A percentile compares a stretch with the other conserved stretches of the same genome.
These are phyloP conservation scores for Cephus cinctus DNA, from an alignment of 1,140 invertebrate genomes.

Conservation along the genomic window DNA sequence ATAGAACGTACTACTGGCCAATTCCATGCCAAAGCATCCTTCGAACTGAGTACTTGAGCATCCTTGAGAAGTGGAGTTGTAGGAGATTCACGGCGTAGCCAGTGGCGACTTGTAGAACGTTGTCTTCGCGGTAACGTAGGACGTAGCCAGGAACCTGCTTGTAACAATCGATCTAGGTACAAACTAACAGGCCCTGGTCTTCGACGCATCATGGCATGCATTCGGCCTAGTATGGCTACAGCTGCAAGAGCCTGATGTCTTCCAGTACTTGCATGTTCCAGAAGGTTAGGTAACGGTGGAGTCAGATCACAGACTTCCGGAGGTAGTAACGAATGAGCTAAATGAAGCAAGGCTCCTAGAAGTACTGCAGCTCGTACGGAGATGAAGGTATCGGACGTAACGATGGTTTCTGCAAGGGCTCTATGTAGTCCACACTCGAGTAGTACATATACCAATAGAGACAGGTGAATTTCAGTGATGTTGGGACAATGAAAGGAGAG, in stretches of 20 bases:
- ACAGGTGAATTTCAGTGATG: slow-evolving; percentile 86
- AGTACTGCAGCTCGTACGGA: slow-evolving; percentile 88
- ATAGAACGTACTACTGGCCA: slow-evolving; percentile 65
- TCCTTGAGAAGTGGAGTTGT: slow-evolving; percentile 58
- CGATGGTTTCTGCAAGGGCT: slow-evolving; percentile 88
- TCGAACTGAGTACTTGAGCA: slow-evolving; percentile 60
- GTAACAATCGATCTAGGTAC: slow-evolving; percentile 81
- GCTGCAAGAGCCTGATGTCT: slow-evolving; percentile 78
- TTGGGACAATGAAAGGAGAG: slow-evolving; percentile 82
- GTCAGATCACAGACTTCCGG: slow-evolving; percentile 79
- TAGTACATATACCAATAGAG: slow-evolving; percentile 85
- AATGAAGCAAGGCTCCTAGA: slow-evolving; percentile 81
- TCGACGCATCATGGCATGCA: slow-evolving; percentile 77
- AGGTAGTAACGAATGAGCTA: slow-evolving; percentile 81
- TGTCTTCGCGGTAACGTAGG: slow-evolving; percentile 38
- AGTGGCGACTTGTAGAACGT: slow-evolving; percentile 37
- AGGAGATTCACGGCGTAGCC: slow-evolving; percentile 45
- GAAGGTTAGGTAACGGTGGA: slow-evolving; percentile 77
- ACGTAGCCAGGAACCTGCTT: slow-evolving; percentile 44
- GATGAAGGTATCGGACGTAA: slow-evolving; percentile 83
- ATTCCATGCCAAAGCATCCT: slow-evolving; percentile 63
- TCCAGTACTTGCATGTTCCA: slow-evolving; percentile 75
- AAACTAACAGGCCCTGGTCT: slow-evolving; percentile 77
- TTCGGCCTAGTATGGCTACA: slow-evolving; percentile 72
- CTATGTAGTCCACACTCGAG: slow-evolving; percentile 82